Conservation (phyloP, 1,140 invertebrate species). For the Zophobas morio region DNA sequence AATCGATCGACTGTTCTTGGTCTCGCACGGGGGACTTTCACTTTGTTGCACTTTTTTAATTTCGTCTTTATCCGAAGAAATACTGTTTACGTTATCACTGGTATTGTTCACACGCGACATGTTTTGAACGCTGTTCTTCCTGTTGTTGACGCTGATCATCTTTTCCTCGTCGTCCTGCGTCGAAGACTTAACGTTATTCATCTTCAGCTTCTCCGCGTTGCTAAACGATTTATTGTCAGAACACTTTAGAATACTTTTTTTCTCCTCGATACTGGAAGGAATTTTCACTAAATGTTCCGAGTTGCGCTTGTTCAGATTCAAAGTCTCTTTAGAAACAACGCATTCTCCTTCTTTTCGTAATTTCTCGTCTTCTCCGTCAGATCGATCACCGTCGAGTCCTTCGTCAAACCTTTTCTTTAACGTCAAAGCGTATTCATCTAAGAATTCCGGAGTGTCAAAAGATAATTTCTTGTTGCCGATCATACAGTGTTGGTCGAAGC, state of each 20-base stretch:
- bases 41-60: constrained; percentile 49
- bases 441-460: constrained; percentile 64
- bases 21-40: constrained; percentile 39
- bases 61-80: constrained; percentile 58
- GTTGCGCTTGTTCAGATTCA: constrained; percentile 65
- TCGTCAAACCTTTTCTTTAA: constrained; percentile 61
- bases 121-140: constrained; percentile 51
- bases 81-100: constrained; percentile 57
- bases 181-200: constrained; percentile 52
- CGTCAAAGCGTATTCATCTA: constrained; percentile 64
- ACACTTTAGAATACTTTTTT: constrained; percentile 63
- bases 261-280: constrained; percentile 59
- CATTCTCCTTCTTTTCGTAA: constrained; percentile 56
- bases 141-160: constrained; percentile 38
- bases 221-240: constrained; percentile 55
- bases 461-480: constrained; percentile 63
- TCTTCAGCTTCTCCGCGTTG: constrained; percentile 55
- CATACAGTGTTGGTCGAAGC: constrained; percentile 65
- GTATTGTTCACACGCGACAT: constrained; percentile 40
- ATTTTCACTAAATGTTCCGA: constrained; percentile 64
- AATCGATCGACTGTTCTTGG: constrained; percentile 59
- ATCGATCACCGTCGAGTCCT: constrained; percentile 41
- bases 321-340: constrained; percentile 64
- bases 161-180: constrained; percentile 31
- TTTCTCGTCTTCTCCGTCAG: constrained; percentile 49